Percentiles rank a stretch among this genome's conserved stretches.
phyloP scores from a whole-genome alignment of 2,797 vertebrate species.

The Parauchenoglanis ngamensis region DNA sequence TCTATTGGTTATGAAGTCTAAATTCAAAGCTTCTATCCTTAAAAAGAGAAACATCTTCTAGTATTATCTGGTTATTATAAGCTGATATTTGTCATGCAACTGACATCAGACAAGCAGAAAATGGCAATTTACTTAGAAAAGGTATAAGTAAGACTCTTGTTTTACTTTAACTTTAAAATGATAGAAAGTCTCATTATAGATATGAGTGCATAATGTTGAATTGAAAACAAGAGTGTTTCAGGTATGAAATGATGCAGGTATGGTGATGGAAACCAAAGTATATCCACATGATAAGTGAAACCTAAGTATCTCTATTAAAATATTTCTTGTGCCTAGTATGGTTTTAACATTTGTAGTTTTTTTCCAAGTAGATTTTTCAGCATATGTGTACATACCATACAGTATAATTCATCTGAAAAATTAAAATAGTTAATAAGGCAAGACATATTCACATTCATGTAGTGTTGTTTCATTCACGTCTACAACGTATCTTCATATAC shows the following conservation, averaged over 20 bases:
- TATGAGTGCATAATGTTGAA: background rate
- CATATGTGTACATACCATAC: background rate
- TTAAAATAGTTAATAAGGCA: background rate
- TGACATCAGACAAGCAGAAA: background rate
- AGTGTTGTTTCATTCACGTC: background rate
- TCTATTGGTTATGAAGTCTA: too few relatives aligned
- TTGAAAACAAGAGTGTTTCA: background rate
- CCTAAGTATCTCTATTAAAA: background rate
- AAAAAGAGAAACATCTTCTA: background rate
- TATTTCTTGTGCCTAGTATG: background rate
- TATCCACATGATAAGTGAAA: background rate
- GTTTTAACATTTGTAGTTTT: background rate
- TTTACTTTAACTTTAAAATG: background rate
- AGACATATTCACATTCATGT: background rate
- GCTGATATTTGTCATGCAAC: background rate
- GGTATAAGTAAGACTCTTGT: background rate
- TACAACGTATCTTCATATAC: constrained; percentile 11
- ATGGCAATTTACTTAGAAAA: background rate
- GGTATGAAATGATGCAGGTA: background rate
- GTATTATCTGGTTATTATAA: background rate
- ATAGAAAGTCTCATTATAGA: background rate
- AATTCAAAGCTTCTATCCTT: background rate
- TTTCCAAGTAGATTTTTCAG: background rate
- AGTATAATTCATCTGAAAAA: background rate
- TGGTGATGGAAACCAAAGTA: background rate